Conservation (phyloP, 2,113 vertebrate genomes). For the Vimba vimba region DNA sequence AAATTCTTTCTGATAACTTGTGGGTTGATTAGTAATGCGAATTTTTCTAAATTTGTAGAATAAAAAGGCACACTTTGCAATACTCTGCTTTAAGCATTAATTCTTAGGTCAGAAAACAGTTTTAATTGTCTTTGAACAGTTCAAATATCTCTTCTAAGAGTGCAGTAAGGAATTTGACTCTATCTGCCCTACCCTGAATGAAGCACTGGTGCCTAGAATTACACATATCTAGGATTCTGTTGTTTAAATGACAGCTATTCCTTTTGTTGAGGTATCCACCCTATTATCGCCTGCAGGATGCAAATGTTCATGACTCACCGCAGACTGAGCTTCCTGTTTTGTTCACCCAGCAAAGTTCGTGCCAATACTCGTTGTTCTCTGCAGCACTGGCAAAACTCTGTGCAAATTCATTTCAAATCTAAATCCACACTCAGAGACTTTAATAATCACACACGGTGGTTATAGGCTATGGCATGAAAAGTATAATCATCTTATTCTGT, state of each 20-base stretch:
- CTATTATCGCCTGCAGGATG: slow-evolving; percentile 23
- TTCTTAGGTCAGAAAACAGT: not conserved
- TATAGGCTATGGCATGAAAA: not conserved
- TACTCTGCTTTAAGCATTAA: not conserved
- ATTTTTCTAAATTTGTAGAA: not conserved
- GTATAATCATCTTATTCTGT: not conserved
- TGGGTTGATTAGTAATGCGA: not conserved
- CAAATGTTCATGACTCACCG: slow-evolving; percentile 15
- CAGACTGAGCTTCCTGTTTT: not conserved
- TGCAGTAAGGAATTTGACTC: not conserved
- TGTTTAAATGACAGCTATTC: slow-evolving; percentile 2
- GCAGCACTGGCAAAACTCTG: not conserved
- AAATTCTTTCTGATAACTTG: not conserved
- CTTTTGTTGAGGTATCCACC: slow-evolving; percentile 11
- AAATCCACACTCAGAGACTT: not conserved
- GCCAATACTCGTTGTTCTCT: not conserved
- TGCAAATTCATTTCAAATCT: not conserved
- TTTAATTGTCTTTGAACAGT: not conserved
- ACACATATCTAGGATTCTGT: not conserved
- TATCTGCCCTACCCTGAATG: slow-evolving; percentile 1
- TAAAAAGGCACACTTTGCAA: too few species aligned
- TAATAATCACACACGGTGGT: not conserved
- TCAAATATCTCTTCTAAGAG: not conserved
- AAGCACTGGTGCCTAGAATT: slow-evolving; percentile 5
- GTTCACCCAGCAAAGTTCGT: slow-evolving; percentile 14